Evolutionary conservation across 2,888 invertebrate species (phyloP), one percentile per base, ranked within the genome.

Genomic region (Dicyrtoma fusca): DNA sequence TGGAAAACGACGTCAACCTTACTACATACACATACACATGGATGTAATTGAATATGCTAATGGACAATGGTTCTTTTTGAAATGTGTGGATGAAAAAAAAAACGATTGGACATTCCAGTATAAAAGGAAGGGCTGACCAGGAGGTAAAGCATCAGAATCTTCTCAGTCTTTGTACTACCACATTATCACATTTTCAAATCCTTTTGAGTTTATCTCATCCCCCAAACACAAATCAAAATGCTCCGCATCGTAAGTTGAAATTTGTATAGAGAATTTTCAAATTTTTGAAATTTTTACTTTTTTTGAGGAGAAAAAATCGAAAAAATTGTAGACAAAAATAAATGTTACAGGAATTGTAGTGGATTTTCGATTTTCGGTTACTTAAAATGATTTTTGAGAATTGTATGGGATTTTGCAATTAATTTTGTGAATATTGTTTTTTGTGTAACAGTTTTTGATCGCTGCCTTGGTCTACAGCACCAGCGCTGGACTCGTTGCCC

Each of bases 401-500:
- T n/a, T n/a, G n/a, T n/a, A n/a, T n/a, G n/a, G n/a, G n/a, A n/a
- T n/a, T n/a, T n/a, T n/a, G n/a, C 4, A 34, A 34, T 34, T 34
- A 34, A 8, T 34, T 34, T 34, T 34, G 34, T 3, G 34, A 34
- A 34, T 5, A 34, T 34, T 34, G 34, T 5, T 8, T 8, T 34
- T 34, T 34, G 3, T 34, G 34, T 3, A 2, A 26, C 53, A 80
- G 80, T 68, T 77, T 74, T 69, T 77, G 61, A 66, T 80, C 68
- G 75, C 71, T 68, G 71, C 74, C 66, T 69, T 77, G 21, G 71
- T 75, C 71, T 74, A 72, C 72, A 45, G 74, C 11, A 73, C 75
- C 63, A 72, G 73, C 64, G 80, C 76, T 73, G 78, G 75, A 59
- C 70, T 77, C 62, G 49, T 75, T 57, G 47, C 76, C 71, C 63